Evolutionary conservation across 1,140 invertebrate genomes (phyloP), one percentile per base, ranked within the genome.

Genomic region (Lepidurus arcticus): DNA sequence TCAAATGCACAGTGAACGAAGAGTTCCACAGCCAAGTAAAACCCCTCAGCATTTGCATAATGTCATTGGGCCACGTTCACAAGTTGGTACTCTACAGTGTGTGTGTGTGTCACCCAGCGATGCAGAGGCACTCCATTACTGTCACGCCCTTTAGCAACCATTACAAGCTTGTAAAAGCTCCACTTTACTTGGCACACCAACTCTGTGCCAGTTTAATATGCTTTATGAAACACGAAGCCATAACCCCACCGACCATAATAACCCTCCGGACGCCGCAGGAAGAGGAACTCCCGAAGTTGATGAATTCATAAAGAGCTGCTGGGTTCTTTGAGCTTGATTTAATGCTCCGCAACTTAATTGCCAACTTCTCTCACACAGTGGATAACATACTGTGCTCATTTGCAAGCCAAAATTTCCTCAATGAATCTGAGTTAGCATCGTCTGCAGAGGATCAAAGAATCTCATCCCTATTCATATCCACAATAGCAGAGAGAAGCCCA

Each of bases 1-100:
- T 13, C n/a, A 65, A 65, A 65, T 65, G n/a, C 34, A 34, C 53
- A n/a, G 53, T n/a, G 16, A 65, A 21, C 53, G 16, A n/a, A 21
- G 53, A n/a, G 53, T n/a, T 21, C 21, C 53, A 13, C 53, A 65
- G 53, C 53, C 53, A 65, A 65, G 53, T 65, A 65, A 65, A 34
- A 65, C 53, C 53, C 53, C 53, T 65, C 53, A 65, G 53, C 53
- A 65, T 65, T 65, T 65, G 53, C 53, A 65, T 65, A 65, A 65
- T 65, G 53, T 65, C 53, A 65, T 65, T 65, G 53, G 53, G 53
- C 53, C 53, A 65, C 13, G 53, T 65, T 65, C 53, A 65, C 53
- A 65, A 65, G 53, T 65, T 65, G 53, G 53, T 65, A 65, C 53
- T 47, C 16, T 9, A 16, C 16, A 4, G 34, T 7, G 9, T 65